phyloP scores from a whole-genome alignment of 92 coral and sea anemone genomes.

The Montipora capitata region DNA sequence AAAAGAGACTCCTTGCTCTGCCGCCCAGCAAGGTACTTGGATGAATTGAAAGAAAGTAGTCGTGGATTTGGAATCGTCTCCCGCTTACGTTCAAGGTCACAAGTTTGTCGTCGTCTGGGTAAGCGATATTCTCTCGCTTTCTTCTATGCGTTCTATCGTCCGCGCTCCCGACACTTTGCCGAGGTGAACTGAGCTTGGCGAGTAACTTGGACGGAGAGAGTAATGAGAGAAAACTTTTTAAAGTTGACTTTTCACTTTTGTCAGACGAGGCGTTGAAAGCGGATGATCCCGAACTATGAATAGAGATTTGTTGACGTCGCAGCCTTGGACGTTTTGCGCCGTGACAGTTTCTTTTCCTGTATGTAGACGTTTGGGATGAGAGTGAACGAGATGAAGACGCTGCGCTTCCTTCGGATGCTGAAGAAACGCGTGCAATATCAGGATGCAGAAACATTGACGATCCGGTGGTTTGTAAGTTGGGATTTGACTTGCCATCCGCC shows the following conservation, averaged over 20 bases:
- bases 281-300: conserved; percentile 30
- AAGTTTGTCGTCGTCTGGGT: conserved; percentile 70
- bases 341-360: not conserved
- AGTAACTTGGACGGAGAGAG: conserved; percentile 68
- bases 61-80: conserved; percentile 75
- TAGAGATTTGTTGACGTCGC: not conserved
- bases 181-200: conserved; percentile 42
- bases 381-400: not conserved
- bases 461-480: not conserved
- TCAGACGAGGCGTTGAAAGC: conserved; percentile 25
- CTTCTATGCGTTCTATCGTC: conserved; percentile 37
- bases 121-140: conserved; percentile 70
- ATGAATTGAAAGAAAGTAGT: conserved; percentile 78
- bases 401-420: conserved; percentile 25
- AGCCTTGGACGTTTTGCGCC: not conserved
- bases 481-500: not conserved
- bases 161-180: conserved; percentile 51
- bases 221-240: conserved; percentile 73
- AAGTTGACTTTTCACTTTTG: conserved; percentile 26
- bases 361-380: not conserved
- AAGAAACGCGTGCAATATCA: conserved; percentile 16
- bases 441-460: conserved; percentile 48
- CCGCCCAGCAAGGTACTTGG: conserved; percentile 87
- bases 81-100: conserved; percentile 85
- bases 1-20: conserved; percentile 56